phyloP scores from a whole-genome alignment of 1,140 invertebrate genomes.

The Ceratina australensis region DNA sequence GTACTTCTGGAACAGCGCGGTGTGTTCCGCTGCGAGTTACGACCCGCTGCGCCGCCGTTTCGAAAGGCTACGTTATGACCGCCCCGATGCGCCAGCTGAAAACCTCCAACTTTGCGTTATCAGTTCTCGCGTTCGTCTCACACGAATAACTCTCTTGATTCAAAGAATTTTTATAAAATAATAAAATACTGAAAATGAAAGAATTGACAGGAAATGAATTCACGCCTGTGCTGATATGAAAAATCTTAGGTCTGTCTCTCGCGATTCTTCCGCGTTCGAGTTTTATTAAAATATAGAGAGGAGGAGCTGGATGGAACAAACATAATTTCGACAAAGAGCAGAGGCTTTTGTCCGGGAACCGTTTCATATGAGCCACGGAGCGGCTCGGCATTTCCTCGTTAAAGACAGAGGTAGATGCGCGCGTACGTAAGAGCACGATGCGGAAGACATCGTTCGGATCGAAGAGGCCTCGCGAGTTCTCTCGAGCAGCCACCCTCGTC shows the following conservation, averaged over 20 bases:
- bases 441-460: conserved; percentile 40
- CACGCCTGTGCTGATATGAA: too few species aligned
- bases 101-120: too few species aligned
- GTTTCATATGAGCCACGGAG: conserved; percentile 13
- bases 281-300: background rate
- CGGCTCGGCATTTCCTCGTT: conserved; percentile 12
- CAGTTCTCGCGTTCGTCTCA: too few species aligned
- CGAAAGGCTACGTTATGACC: conserved; percentile 17
- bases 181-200: too few species aligned
- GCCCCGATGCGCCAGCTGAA: background rate
- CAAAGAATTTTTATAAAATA: too few species aligned
- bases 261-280: background rate
- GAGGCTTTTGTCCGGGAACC: background rate
- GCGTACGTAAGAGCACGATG: conserved; percentile 2
- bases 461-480: conserved; percentile 23
- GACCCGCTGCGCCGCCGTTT: conserved; percentile 19
- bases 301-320: background rate
- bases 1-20: background rate
- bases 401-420: background rate
- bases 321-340: background rate
- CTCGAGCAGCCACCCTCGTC: conserved; percentile 34
- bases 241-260: too few species aligned
- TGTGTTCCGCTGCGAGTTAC: conserved; percentile 46
- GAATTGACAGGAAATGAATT: too few species aligned
- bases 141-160: too few species aligned